A percentile compares a stretch with the other conserved stretches of the same genome.
Conservation (phyloP, 1,140 invertebrate species). For the Apis cerana region DNA sequence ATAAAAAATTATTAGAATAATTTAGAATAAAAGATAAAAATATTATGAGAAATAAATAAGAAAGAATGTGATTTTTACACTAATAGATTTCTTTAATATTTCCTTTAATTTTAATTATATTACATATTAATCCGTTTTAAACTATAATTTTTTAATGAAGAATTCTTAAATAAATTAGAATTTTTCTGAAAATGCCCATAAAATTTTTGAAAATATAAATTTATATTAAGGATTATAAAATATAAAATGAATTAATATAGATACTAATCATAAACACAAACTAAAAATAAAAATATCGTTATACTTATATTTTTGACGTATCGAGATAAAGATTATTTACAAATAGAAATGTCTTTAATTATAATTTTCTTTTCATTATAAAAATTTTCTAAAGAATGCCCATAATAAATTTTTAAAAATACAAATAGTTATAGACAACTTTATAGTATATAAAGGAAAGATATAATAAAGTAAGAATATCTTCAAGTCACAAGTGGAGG, state of each 20-base stretch:
- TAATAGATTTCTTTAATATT: not conserved
- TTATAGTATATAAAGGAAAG: not conserved
- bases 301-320: not conserved
- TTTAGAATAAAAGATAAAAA: not conserved
- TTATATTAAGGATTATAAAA: not conserved
- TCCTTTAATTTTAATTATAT: not conserved
- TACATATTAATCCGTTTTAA: not conserved
- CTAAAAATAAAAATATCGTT: not conserved
- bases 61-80: not conserved
- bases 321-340: not conserved
- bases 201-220: not conserved
- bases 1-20: not conserved
- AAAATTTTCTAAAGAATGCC: constrained; percentile 3
- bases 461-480: not conserved
- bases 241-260: not conserved
- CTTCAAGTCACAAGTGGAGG: not conserved
- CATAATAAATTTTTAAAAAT: not conserved
- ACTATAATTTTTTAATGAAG: not conserved
- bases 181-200: not conserved
- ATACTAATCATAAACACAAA: not conserved
- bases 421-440: not conserved
- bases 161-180: not conserved
- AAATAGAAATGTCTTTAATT: not conserved
- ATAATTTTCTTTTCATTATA: not conserved
- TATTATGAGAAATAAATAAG: not conserved